These are phyloP conservation scores for Ctenodactylus gundi DNA, from an alignment of 2,113 vertebrate genomes.

Conservation along the genomic window DNA sequence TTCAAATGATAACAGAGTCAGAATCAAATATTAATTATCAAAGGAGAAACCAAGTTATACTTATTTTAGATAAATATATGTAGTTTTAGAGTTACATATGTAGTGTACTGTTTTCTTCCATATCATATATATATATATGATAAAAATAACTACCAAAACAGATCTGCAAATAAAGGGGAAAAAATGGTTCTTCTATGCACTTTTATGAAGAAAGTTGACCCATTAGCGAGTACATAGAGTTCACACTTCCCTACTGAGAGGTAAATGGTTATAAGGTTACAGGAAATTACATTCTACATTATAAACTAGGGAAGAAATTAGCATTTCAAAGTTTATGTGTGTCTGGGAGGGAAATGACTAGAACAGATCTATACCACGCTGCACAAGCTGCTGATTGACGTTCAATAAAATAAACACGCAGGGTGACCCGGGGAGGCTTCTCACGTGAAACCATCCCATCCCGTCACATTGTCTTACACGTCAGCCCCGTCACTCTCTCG, in stretches of 20 bases:
- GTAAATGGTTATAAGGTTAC: slow-evolving; percentile 34
- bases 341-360: slow-evolving; percentile 26
- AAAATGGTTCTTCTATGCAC: background rate
- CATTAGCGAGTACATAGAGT: background rate
- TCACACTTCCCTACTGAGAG: slow-evolving; percentile 21
- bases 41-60: background rate
- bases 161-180: background rate
- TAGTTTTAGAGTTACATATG: no score
- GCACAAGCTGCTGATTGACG: slow-evolving; percentile 39
- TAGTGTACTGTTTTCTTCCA: no score
- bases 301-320: slow-evolving; percentile 44
- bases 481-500: background rate
- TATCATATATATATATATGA: background rate
- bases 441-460: background rate
- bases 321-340: slow-evolving; percentile 57
- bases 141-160: background rate
- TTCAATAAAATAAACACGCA: slow-evolving; percentile 14
- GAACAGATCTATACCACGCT: background rate
- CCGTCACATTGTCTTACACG: background rate
- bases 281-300: slow-evolving; percentile 52
- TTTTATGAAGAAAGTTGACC: background rate
- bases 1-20: background rate
- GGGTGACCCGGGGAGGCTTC: background rate
- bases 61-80: background rate
- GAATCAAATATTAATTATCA: background rate